Evolutionary conservation across 2,113 vertebrate genomes (phyloP).

Genomic region (Alces alces): DNA sequence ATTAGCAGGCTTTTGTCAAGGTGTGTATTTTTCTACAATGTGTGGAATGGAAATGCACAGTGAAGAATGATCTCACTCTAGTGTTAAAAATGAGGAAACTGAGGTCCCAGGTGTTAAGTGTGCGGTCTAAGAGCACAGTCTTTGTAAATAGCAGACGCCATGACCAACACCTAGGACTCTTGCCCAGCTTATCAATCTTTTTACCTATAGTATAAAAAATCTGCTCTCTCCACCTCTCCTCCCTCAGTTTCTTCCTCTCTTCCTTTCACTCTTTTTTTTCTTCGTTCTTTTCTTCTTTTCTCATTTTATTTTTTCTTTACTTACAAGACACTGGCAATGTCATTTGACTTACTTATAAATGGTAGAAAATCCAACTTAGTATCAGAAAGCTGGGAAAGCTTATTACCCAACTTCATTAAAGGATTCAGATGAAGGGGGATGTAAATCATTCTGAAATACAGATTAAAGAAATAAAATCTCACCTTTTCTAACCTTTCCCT

Average conservation of each 20-base stretch:
- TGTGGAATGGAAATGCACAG: neutral
- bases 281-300: neutral
- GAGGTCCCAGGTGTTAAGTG: neutral
- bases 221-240: neutral
- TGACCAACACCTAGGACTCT: neutral
- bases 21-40: neutral
- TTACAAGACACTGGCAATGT: neutral
- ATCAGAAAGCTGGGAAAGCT: neutral
- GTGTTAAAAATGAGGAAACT: neutral
- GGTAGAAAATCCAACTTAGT: neutral
- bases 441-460: conserved; percentile 20
- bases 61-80: neutral
- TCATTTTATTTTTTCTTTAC: neutral
- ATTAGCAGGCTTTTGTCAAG: neutral
- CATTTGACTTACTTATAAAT: neutral
- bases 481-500: neutral
- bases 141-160: neutral
- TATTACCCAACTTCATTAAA: neutral
- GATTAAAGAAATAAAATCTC: conserved; percentile 28
- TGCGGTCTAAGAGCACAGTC: neutral
- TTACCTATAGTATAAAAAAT: neutral
- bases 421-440: neutral
- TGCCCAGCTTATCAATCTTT: neutral
- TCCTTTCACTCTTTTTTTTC: neutral
- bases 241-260: neutral